Conservation (phyloP, 2,888 invertebrate genomes). For the Phalera bucephala region DNA sequence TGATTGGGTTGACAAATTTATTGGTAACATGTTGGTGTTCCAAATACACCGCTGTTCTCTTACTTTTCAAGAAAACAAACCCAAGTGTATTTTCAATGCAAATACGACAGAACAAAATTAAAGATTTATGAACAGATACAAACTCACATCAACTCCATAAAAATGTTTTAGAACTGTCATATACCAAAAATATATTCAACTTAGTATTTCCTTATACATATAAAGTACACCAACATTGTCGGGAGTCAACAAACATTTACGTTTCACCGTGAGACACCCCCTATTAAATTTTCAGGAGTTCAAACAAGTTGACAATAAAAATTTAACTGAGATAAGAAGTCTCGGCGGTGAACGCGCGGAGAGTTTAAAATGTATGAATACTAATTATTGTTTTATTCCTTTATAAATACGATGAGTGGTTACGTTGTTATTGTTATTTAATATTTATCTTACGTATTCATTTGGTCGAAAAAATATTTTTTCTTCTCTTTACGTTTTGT, state of each 20-base stretch:
- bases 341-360: slow-evolving; percentile 15
- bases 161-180: slow-evolving; percentile 4
- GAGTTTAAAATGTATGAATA: slow-evolving; percentile 9
- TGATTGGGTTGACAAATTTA: too few species aligned
- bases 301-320: slow-evolving; percentile 52
- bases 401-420: background rate
- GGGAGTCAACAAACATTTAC: slow-evolving; percentile 41
- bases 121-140: too few species aligned
- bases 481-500: too few species aligned
- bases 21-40: too few species aligned
- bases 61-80: too few species aligned
- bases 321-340: slow-evolving; percentile 44
- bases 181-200: slow-evolving; percentile 9
- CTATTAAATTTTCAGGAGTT: slow-evolving; percentile 48
- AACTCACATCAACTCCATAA: too few species aligned
- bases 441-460: too few species aligned
- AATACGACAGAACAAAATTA: too few species aligned
- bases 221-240: slow-evolving; percentile 37
- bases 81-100: too few species aligned
- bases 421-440: too few species aligned
- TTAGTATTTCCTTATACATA: slow-evolving; percentile 13
- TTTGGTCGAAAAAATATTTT: too few species aligned
- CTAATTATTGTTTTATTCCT: slow-evolving; percentile 5
- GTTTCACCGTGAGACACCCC: slow-evolving; percentile 32
- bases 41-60: too few species aligned